Percentiles rank a stretch among this genome's conserved stretches.
These are phyloP conservation scores for Lycocorax pyrrhopterus DNA, from an alignment of 2,113 vertebrate genomes.

Conservation along the genomic window DNA sequence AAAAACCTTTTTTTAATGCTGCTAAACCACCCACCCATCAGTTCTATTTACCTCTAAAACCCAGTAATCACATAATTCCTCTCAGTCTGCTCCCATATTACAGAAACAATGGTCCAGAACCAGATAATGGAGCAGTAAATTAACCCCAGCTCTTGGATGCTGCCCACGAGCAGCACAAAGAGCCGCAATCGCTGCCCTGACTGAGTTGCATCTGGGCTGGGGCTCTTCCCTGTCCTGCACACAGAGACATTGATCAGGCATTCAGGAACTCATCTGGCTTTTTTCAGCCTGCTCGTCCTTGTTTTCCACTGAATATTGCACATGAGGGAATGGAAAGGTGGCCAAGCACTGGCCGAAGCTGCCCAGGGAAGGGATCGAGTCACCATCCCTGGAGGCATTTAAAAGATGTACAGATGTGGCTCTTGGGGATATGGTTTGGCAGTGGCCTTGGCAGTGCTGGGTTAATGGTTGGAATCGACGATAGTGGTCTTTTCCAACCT, in stretches of 20 bases:
- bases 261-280: not conserved
- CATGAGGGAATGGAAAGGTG: not conserved
- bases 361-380: not conserved
- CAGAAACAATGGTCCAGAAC: not conserved
- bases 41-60: not conserved
- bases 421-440: not conserved
- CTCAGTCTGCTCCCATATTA: not conserved
- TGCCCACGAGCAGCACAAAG: rapidly evolving
- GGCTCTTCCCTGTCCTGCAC: not conserved
- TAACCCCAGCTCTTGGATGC: not conserved
- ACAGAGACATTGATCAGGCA: not conserved
- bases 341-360: not conserved
- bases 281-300: not conserved
- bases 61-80: not conserved
- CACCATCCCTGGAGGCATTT: no score
- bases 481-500: not conserved
- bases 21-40: not conserved
- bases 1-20: not conserved
- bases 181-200: rapidly evolving
- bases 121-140: not conserved
- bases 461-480: not conserved
- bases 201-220: not conserved
- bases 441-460: not conserved
- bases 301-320: not conserved
- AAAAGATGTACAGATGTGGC: not conserved